A percentile compares a stretch with the other conserved stretches of the same genome.
These are phyloP conservation scores for Hyperopisus bebe DNA, from an alignment of 2,113 vertebrate species.

Conservation along the genomic window DNA sequence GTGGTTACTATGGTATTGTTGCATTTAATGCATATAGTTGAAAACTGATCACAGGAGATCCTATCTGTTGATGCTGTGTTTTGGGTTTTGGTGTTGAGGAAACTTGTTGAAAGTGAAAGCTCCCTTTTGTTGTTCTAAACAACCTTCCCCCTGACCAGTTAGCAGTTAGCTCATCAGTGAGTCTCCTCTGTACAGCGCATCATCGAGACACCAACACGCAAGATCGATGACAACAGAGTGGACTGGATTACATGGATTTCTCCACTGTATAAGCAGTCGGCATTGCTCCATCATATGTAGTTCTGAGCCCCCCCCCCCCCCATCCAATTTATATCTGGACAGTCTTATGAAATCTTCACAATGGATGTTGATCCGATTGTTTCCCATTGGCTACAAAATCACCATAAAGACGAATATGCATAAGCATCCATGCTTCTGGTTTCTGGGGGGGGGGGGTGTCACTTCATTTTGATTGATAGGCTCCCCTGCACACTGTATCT, in stretches of 20 bases:
- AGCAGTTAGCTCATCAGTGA: not conserved
- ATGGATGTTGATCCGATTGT: not conserved
- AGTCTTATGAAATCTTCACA: not conserved
- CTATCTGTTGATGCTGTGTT: not conserved
- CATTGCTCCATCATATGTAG: not conserved
- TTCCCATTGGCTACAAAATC: not conserved
- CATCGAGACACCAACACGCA: not conserved
- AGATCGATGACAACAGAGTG: not conserved
- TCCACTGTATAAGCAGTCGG: not conserved
- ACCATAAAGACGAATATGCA: not conserved
- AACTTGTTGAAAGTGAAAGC: not conserved
- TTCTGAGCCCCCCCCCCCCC: not conserved
- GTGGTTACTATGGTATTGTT: not conserved
- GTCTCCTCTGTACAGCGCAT: not conserved
- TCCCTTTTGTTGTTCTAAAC: slow-evolving; percentile 1
- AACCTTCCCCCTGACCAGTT: not conserved
- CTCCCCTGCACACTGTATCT: not conserved
- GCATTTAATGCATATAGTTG: not conserved
- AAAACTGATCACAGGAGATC: not conserved
- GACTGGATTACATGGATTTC: not conserved
- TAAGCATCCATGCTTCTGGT: not conserved
- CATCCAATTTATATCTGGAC: not conserved
- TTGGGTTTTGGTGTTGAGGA: not conserved
- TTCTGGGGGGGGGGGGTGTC: not conserved
- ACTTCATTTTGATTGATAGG: not conserved